Conservation (phyloP, 1,140 invertebrate genomes). For the Drosophila kepulauana region DNA sequence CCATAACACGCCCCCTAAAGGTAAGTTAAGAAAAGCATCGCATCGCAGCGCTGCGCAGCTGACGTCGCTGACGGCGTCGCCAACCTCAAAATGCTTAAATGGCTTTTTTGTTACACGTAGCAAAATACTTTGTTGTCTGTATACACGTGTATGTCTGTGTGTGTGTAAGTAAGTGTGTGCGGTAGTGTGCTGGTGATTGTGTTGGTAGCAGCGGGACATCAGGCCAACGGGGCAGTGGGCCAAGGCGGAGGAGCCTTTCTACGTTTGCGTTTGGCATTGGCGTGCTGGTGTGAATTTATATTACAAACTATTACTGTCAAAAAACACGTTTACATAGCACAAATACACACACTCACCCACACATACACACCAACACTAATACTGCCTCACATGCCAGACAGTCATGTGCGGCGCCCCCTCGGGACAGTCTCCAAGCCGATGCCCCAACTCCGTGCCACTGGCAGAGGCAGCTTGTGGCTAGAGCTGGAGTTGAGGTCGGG, state of each 20-base stretch:
- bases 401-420: constrained; percentile 38
- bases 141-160: constrained; percentile 6
- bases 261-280: constrained; percentile 67
- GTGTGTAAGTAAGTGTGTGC: constrained; percentile 6
- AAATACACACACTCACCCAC: constrained; percentile 63
- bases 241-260: constrained; percentile 39
- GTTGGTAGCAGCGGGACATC: background rate
- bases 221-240: background rate
- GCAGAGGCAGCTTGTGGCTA: constrained; percentile 22
- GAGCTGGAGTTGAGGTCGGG: constrained; percentile 10
- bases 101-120: constrained; percentile 83
- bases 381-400: constrained; percentile 44
- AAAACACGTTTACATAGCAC: constrained; percentile 83
- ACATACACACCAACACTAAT: constrained; percentile 7
- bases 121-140: constrained; percentile 79
- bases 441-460: constrained; percentile 39
- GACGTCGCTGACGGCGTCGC: constrained; percentile 45
- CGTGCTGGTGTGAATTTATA: constrained; percentile 82
- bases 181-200: background rate
- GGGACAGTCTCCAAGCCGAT: constrained; percentile 47
- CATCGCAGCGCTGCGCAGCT: constrained; percentile 37
- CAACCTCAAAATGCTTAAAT: constrained; percentile 83
- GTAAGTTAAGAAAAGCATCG: constrained; percentile 50
- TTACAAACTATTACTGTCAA: constrained; percentile 84
- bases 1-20: constrained; percentile 14